Percentiles rank a stretch among this genome's conserved stretches.
Evolutionary conservation across 2,888 invertebrate species (phyloP).

Genomic region (Leuctra nigra): DNA sequence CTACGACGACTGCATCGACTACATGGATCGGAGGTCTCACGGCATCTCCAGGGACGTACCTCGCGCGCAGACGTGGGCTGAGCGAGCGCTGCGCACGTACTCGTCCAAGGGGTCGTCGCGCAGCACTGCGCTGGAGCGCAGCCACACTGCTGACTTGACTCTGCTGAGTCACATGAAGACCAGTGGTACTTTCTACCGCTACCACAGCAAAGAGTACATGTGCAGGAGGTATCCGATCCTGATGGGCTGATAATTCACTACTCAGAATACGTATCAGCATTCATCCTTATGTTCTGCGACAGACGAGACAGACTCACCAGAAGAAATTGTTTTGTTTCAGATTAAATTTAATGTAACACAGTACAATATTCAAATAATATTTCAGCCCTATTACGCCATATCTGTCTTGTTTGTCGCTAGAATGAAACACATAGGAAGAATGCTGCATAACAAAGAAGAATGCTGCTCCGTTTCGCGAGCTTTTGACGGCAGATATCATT

Average conservation of each 20-base stretch:
- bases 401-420: no score
- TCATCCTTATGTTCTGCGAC: no score
- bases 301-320: no score
- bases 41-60: constrained; percentile 63
- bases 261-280: no score
- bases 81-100: constrained; percentile 69
- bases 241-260: neutral
- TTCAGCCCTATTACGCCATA: no score
- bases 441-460: no score
- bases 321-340: no score
- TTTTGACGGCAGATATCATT: no score
- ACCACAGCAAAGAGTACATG: constrained; percentile 68
- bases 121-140: constrained; percentile 27
- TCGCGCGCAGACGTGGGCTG: constrained; percentile 78
- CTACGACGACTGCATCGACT: constrained; percentile 79
- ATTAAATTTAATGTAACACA: no score
- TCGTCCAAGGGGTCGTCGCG: constrained; percentile 31
- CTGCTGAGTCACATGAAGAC: constrained; percentile 57
- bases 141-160: constrained; percentile 39
- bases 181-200: constrained; percentile 62
- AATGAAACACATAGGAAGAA: no score
- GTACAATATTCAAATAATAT: no score
- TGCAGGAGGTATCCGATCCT: constrained; percentile 56
- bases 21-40: constrained; percentile 66
- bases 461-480: no score